Evolutionary conservation across 1,140 invertebrate genomes (phyloP), one percentile per base, ranked within the genome.

Genomic region (Lysiphlebus fabarum): DNA sequence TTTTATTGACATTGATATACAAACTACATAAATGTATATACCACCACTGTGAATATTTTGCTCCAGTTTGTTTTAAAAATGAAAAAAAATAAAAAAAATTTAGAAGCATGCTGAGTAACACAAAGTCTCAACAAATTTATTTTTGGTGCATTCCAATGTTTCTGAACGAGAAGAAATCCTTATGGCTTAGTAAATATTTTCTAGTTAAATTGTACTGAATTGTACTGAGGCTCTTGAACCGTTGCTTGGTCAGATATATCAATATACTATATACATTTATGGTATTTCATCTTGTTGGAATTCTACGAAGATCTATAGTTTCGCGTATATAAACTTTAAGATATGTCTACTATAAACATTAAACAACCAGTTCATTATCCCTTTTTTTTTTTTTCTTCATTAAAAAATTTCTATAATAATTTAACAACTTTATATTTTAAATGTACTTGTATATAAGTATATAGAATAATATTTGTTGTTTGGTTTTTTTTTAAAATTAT

Each of bases 101-200:
- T 40, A 42, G 10, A 14, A 37, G 26, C 34, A n/a, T n/a, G 40
- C 17, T 34, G 9, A 34, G 26, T 5, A 44, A 53, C 34, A 59
- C 61, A 47, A 42, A 56, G 62, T 43, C 64, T 62, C 59, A 7
- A 41, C 47, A 6, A 67, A 72, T 66, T 67, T 72, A 72, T 72
- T 72, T 72, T 71, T 58, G 67, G 71, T 69, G 65, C 71, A 71
- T 72, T 71, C 65, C 69, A 69, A 59, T 45, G 56, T 2, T 26
- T 26, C 17, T 26, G 54, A 59, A 54, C 57, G 59, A 53, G 26
- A 56, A 58, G 55, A 37, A 54, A 48, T 48, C 43, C 53, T 49
- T 51, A 26, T 43, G 33, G 43, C 43, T 33, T 58, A 47, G 55
- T 26, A 26, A 26, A 26, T 26, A 26, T 26, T 26, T 26, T 26